Conservation (phyloP, 2,113 vertebrate species). For the Tretioscincus oriximinensis region DNA sequence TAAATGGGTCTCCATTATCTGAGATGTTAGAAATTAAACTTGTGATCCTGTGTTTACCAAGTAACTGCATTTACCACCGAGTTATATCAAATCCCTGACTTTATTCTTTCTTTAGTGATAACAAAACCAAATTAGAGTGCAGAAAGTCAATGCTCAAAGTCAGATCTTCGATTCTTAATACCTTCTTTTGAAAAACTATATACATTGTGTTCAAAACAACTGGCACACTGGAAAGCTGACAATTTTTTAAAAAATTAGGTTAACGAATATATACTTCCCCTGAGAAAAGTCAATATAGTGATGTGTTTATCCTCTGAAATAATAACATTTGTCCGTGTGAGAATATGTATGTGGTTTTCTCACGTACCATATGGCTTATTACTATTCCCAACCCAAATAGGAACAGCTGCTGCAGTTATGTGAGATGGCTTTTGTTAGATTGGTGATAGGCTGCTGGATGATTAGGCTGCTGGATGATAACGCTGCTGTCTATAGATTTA, state of each 20-base stretch:
- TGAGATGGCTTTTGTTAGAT: slow-evolving; percentile 60
- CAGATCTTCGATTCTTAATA: not conserved
- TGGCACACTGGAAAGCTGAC: slow-evolving; percentile 36
- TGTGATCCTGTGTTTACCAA: too few relatives aligned
- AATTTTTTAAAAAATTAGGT: slow-evolving; percentile 54
- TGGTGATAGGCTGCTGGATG: slow-evolving; percentile 54
- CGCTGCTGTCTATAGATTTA: slow-evolving; percentile 43
- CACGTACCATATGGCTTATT: slow-evolving; percentile 77
- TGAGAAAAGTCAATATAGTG: slow-evolving; percentile 64
- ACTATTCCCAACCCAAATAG: slow-evolving; percentile 73
- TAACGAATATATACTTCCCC: slow-evolving; percentile 54
- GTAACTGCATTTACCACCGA: too few relatives aligned
- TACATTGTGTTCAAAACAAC: slow-evolving; percentile 46
- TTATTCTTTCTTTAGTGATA: not conserved
- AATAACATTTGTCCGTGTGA: slow-evolving; percentile 78
- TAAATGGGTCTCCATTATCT: too few relatives aligned
- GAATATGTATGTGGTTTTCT: slow-evolving; percentile 69
- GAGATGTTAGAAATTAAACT: too few relatives aligned
- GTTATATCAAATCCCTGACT: not conserved
- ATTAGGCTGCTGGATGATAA: slow-evolving; percentile 55
- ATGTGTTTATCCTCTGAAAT: slow-evolving; percentile 73
- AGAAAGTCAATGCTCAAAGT: not conserved
- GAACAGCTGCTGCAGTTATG: slow-evolving; percentile 70
- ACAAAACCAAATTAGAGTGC: slow-evolving; percentile 1
- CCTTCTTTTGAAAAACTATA: slow-evolving; percentile 33